Evolutionary conservation across 2,888 invertebrate species (phyloP).

Genomic region (Harpalus rubripes): DNA sequence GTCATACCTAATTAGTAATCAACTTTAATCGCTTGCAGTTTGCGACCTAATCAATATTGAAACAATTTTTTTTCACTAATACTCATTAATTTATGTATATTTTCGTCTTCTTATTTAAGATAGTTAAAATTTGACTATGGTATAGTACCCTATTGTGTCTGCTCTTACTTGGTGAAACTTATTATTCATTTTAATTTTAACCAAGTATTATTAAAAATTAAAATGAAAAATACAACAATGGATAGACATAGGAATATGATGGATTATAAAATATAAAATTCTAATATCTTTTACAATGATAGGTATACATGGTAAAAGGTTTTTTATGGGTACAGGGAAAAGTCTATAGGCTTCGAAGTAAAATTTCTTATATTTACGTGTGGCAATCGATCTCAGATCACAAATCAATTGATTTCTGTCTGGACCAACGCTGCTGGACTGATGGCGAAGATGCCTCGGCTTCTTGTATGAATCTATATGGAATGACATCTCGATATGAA

Average conservation of each 20-base stretch:
- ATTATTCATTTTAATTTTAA: no score
- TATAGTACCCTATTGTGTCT: no score
- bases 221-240: background rate
- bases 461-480: conserved; percentile 30
- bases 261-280: background rate
- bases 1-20: no score
- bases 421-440: conserved; percentile 55
- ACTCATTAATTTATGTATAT: no score
- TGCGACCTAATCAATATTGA: no score
- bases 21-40: no score
- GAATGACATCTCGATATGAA: conserved; percentile 59
- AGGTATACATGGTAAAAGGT: background rate
- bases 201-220: no score
- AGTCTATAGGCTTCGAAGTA: background rate
- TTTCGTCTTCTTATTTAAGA: no score
- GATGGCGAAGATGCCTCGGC: conserved; percentile 40
- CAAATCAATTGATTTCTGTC: conserved; percentile 32
- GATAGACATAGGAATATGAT: background rate
- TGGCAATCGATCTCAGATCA: conserved; percentile 58
- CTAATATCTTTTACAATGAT: background rate
- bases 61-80: no score
- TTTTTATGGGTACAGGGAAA: background rate
- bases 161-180: no score
- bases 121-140: no score
- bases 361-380: conserved; percentile 37